Conservation (phyloP, 2,113 vertebrate genomes). For the Corythaixoides concolor region DNA sequence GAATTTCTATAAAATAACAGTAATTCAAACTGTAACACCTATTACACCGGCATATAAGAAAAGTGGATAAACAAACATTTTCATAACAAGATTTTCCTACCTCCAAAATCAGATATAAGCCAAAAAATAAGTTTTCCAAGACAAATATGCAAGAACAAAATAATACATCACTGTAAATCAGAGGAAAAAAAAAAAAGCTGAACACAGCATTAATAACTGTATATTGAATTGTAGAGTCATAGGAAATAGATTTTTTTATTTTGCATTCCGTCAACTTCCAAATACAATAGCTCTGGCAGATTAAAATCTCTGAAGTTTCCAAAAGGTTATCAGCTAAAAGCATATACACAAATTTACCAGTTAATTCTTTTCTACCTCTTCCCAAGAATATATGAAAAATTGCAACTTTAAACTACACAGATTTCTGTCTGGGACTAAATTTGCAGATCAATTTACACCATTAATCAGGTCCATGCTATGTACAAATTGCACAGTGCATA, state of each 20-base stretch:
- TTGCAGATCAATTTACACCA: neutral
- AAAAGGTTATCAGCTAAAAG: neutral
- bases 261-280: neutral
- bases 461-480: neutral
- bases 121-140: neutral
- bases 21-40: neutral
- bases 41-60: neutral
- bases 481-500: neutral
- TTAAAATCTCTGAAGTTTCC: neutral
- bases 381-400: neutral
- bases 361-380: neutral
- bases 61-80: neutral
- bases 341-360: neutral
- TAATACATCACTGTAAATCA: neutral
- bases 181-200: neutral
- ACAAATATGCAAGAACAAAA: neutral
- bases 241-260: neutral
- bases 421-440: neutral
- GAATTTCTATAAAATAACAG: neutral
- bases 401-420: neutral
- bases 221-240: neutral
- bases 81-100: neutral
- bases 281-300: neutral
- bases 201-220: neutral
- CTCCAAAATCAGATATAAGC: neutral